Conservation (phyloP, 2,113 vertebrate species). For the Agapornis roseicollis region DNA sequence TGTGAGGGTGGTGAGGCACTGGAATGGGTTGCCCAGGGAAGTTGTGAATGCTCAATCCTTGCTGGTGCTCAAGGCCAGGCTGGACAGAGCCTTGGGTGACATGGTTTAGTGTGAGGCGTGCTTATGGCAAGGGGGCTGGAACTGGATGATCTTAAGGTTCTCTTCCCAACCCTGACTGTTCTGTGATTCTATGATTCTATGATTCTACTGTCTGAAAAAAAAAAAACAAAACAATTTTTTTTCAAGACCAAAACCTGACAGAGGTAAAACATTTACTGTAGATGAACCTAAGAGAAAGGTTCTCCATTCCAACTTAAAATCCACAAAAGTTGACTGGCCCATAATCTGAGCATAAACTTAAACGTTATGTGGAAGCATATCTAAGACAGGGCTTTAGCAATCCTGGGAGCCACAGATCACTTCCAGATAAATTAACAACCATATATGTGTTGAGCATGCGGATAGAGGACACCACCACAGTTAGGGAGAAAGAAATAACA, state of each 20-base stretch:
- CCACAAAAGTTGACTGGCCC: neutral
- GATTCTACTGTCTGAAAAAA: neutral
- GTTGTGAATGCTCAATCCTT: no score
- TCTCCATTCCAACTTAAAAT: neutral
- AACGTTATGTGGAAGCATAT: rapidly evolving
- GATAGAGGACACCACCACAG: neutral
- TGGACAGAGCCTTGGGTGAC: no score
- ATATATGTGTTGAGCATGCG: neutral
- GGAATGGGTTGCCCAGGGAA: no score
- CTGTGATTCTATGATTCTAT: no score
- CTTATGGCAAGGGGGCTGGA: no score
- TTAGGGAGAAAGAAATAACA: neutral
- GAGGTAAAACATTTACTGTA: neutral
- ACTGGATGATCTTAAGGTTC: no score
- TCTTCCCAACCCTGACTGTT: no score
- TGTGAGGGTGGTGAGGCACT: no score
- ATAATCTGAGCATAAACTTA: neutral
- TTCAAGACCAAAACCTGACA: neutral
- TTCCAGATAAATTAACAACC: neutral
- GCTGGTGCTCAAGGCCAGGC: no score
- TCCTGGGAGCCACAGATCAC: neutral
- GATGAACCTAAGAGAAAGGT: neutral
- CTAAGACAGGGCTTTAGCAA: neutral
- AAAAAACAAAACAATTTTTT: neutral
- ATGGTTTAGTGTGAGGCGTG: no score